A percentile compares a stretch with the other conserved stretches of the same genome.
phyloP scores from a whole-genome alignment of 2,888 invertebrate species.

The Cancer borealis region DNA sequence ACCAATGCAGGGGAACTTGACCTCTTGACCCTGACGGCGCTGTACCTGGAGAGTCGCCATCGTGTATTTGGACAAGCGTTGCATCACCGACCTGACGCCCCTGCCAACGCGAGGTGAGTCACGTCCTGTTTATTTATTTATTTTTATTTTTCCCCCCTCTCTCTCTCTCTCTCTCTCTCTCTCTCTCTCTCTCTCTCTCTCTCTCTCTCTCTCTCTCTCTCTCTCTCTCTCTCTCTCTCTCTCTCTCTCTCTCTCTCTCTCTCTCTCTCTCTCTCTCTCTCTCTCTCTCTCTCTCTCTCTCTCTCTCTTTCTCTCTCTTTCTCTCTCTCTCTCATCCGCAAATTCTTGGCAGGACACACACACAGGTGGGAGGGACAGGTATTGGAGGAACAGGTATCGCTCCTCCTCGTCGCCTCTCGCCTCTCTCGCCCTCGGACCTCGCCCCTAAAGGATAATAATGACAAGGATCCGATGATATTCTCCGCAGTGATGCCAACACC shows the following conservation, averaged over 20 bases:
- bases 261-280: background rate
- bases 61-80: slow-evolving; percentile 72
- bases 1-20: slow-evolving; percentile 64
- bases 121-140: background rate
- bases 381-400: slow-evolving; percentile 51
- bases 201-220: slow-evolving; percentile 46
- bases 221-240: slow-evolving; percentile 46
- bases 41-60: slow-evolving; percentile 75
- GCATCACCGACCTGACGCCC: slow-evolving; percentile 61
- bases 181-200: slow-evolving; percentile 28
- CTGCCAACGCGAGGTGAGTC: slow-evolving; percentile 56
- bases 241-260: slow-evolving; percentile 48
- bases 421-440: slow-evolving; percentile 50
- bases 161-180: slow-evolving; percentile 36
- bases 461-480: slow-evolving; percentile 46
- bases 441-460: background rate
- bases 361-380: slow-evolving; percentile 1
- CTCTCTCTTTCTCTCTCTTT: background rate
- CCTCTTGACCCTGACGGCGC: slow-evolving; percentile 73
- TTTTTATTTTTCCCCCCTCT: background rate
- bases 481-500: slow-evolving; percentile 66
- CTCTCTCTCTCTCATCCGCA: background rate
- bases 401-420: slow-evolving; percentile 70
- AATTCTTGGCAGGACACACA: background rate
- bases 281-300: background rate